Evolutionary conservation across 2,888 invertebrate species (phyloP).

Genomic region (Ophion ellenae): DNA sequence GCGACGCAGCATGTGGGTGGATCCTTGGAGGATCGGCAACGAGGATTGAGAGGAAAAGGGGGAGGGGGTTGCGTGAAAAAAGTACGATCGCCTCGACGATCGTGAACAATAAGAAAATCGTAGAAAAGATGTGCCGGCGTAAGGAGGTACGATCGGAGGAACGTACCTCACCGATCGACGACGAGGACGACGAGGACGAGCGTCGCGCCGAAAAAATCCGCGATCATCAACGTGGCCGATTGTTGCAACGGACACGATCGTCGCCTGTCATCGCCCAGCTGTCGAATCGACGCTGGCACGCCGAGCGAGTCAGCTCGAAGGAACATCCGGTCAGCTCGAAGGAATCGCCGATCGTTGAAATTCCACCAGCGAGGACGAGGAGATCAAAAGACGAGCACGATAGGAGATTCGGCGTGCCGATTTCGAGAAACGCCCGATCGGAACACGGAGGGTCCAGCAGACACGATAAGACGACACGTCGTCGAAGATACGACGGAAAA

Average conservation of each 20-base stretch:
- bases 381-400: constrained; percentile 19
- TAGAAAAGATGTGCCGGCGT: constrained; percentile 63
- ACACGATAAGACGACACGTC: not conserved
- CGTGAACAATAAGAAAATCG: constrained; percentile 43
- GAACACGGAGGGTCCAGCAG: constrained; percentile 18
- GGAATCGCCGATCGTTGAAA: constrained; percentile 24
- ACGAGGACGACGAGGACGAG: constrained; percentile 49
- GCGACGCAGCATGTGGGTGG: not conserved
- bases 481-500: constrained; percentile 24
- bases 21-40: not conserved
- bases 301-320: constrained; percentile 29
- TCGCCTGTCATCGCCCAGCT: not conserved
- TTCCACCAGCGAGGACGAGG: not conserved
- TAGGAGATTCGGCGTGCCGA: not conserved
- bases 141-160: constrained; percentile 69
- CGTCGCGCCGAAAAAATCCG: constrained; percentile 11
- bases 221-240: constrained; percentile 6
- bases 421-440: constrained; percentile 10
- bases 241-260: not conserved
- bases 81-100: constrained; percentile 51
- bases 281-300: constrained; percentile 15
- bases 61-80: not conserved
- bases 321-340: constrained; percentile 25
- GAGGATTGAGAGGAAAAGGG: not conserved
- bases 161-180: constrained; percentile 65